These are phyloP conservation scores for Tor tambroides DNA, from an alignment of 2,113 vertebrate species.

Conservation along the genomic window DNA sequence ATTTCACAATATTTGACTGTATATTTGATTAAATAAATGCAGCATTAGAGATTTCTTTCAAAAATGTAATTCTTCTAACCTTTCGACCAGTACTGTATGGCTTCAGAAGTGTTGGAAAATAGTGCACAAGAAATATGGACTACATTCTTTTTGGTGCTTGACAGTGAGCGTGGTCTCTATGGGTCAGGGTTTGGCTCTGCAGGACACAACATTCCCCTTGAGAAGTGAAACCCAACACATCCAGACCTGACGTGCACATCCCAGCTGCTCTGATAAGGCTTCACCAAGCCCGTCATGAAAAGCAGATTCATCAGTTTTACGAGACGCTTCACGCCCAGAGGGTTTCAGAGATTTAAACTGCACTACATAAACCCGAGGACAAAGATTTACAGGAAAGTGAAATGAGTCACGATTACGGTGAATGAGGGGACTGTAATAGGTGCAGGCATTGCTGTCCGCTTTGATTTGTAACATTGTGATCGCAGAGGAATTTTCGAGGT, in stretches of 20 bases:
- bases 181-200: background rate
- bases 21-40: too few species aligned
- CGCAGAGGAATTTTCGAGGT: background rate
- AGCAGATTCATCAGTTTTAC: constrained; percentile 46
- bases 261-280: background rate
- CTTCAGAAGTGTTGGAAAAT: background rate
- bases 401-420: constrained; percentile 17
- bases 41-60: too few species aligned
- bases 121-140: background rate
- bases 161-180: background rate
- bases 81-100: background rate
- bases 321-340: constrained; percentile 4
- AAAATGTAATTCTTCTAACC: too few species aligned
- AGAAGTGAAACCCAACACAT: constrained; percentile 8
- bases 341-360: constrained; percentile 33
- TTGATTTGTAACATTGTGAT: constrained; percentile 36
- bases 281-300: constrained; percentile 29
- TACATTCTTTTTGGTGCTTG: background rate
- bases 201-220: background rate
- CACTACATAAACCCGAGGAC: constrained; percentile 31
- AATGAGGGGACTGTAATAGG: constrained; percentile 30
- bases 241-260: background rate
- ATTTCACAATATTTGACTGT: too few species aligned
- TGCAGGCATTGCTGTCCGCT: constrained; percentile 31
- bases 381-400: constrained; percentile 38